Conservation (phyloP, 2,888 invertebrate species). For the Nymphalis c-album region DNA sequence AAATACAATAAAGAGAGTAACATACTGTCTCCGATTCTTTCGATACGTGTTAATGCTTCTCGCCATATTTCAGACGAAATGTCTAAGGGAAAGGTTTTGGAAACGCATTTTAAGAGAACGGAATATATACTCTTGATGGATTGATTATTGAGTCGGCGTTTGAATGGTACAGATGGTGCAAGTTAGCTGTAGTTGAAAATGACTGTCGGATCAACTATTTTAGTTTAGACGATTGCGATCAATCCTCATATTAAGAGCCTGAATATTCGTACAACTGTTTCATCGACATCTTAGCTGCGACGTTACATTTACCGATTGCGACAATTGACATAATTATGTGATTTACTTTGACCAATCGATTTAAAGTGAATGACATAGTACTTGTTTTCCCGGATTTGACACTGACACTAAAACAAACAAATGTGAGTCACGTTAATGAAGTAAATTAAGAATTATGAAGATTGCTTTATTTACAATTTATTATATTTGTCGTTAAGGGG, state of each 20-base stretch:
- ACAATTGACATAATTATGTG: neutral
- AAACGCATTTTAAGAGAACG: neutral
- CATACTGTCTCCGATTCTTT: conserved; percentile 13
- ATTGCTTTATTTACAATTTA: conserved; percentile 6
- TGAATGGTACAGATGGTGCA: neutral
- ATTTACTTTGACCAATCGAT: neutral
- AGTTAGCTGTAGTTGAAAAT: conserved; percentile 7
- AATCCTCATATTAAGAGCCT: conserved; percentile 6
- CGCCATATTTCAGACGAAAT: conserved; percentile 1
- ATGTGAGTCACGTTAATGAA: neutral
- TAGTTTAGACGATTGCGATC: neutral
- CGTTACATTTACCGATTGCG: neutral
- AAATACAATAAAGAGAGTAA: neutral
- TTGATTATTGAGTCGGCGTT: too few relatives aligned
- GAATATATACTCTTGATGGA: too few relatives aligned
- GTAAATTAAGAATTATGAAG: neutral
- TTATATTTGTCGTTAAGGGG: neutral
- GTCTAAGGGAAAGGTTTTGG: neutral
- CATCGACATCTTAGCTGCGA: neutral
- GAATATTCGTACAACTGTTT: conserved; percentile 14
- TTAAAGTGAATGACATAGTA: neutral
- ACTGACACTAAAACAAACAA: neutral
- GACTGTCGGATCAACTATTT: conserved; percentile 19
- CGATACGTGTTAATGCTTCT: conserved; percentile 13
- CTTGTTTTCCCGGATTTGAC: neutral